phyloP scores from a whole-genome alignment of 2,113 vertebrate species.

The Ceratotherium simum region DNA sequence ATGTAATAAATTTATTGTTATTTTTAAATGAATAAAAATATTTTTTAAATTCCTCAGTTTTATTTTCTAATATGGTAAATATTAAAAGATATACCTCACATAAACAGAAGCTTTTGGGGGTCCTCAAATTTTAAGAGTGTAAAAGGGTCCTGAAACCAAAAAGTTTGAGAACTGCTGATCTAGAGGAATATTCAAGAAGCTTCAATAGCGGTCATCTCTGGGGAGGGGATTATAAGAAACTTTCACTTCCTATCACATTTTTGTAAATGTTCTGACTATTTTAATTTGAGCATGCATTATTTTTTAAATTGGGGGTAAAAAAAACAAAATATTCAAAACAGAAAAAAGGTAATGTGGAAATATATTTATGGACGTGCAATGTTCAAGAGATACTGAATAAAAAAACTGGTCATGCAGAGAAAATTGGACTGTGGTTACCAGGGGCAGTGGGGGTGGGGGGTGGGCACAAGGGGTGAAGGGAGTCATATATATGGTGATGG shows the following conservation, averaged over 20 bases:
- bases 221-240: background rate
- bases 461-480: too few relatives aligned
- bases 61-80: background rate
- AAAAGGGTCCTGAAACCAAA: background rate
- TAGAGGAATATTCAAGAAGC: background rate
- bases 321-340: background rate
- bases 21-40: background rate
- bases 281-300: background rate
- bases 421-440: too few relatives aligned
- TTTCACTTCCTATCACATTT: background rate
- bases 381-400: background rate
- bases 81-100: background rate
- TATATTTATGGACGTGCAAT: background rate
- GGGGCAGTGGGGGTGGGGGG: too few relatives aligned
- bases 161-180: background rate
- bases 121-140: background rate
- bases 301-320: background rate
- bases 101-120: background rate
- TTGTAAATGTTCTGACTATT: background rate
- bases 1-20: background rate
- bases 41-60: background rate
- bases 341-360: background rate
- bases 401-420: background rate
- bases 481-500: too few relatives aligned
- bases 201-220: background rate